These are phyloP conservation scores for Zoanthus sansibaricus DNA, from an alignment of 92 coral and sea anemone genomes.

Conservation along the genomic window DNA sequence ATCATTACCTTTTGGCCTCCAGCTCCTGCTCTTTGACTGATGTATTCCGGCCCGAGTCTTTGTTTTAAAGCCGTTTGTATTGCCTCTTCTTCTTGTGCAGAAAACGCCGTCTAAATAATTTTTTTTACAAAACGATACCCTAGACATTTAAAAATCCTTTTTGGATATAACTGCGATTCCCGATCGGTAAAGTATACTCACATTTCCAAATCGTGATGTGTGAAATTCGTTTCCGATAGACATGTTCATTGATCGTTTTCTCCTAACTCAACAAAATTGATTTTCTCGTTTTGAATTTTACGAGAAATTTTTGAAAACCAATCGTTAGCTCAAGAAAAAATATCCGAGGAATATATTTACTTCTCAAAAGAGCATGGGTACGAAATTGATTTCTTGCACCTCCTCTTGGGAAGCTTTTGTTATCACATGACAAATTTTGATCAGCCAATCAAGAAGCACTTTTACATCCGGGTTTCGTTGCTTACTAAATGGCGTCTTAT, in stretches of 20 bases:
- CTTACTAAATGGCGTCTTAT: conserved; percentile 82
- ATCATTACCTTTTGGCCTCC: conserved; percentile 81
- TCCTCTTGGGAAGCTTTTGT: conserved; percentile 56
- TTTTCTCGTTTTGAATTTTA: conserved; percentile 56
- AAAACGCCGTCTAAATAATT: conserved; percentile 62
- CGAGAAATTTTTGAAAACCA: conserved; percentile 59
- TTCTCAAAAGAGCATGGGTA: too few relatives aligned
- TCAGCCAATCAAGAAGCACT: conserved; percentile 62
- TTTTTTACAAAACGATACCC: too few relatives aligned
- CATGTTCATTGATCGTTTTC: neutral
- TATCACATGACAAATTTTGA: neutral
- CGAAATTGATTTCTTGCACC: conserved; percentile 7
- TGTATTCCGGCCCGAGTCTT: conserved; percentile 91
- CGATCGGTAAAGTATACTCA: conserved; percentile 40
- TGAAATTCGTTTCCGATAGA: conserved; percentile 38
- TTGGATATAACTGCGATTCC: neutral
- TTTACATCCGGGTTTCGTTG: conserved; percentile 70
- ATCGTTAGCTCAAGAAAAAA: conserved; percentile 49
- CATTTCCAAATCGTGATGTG: conserved; percentile 73
- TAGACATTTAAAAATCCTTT: neutral
- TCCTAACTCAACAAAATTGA: too few relatives aligned
- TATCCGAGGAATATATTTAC: too few relatives aligned
- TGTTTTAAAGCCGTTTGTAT: conserved; percentile 76
- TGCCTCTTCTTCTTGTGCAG: conserved; percentile 73
- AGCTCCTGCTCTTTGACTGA: conserved; percentile 89